A percentile compares a stretch with the other conserved stretches of the same genome.
Evolutionary conservation across 1,140 invertebrate species (phyloP).

Genomic region (Acarapis woodi): DNA sequence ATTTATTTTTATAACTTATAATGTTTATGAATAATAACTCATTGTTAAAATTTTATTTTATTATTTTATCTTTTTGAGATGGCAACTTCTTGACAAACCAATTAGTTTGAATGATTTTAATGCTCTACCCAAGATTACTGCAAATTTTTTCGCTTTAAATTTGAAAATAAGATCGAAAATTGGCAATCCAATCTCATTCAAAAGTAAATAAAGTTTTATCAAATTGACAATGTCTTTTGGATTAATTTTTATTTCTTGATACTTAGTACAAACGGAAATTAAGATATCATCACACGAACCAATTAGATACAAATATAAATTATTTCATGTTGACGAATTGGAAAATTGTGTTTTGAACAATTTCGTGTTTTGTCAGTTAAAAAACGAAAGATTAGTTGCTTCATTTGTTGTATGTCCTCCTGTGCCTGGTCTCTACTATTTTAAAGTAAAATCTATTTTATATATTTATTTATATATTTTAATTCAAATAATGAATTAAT

Average conservation of each 20-base stretch:
- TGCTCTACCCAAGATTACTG: constrained; percentile 18
- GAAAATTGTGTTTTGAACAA: constrained; percentile 16
- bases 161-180: constrained; percentile 13
- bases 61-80: constrained; percentile 15
- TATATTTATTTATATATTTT: no score
- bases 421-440: constrained; percentile 14
- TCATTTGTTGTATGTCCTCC: constrained; percentile 17
- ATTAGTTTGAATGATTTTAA: constrained; percentile 23
- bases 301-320: constrained; percentile 15
- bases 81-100: constrained; percentile 24
- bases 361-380: constrained; percentile 18
- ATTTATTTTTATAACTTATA: background rate
- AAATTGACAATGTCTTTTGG: no score
- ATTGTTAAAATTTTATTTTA: background rate
- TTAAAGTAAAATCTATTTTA: constrained; percentile 14
- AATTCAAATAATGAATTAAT: no score
- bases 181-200: constrained; percentile 14
- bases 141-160: constrained; percentile 17
- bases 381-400: constrained; percentile 15
- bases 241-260: no score
- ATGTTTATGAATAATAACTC: background rate
- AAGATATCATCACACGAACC: constrained; percentile 13
- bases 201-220: no score
- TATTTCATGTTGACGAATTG: constrained; percentile 14
- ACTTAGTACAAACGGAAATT: constrained; percentile 14